Evolutionary conservation across 2,113 vertebrate species (phyloP).

Genomic region (Malurus elegans): DNA sequence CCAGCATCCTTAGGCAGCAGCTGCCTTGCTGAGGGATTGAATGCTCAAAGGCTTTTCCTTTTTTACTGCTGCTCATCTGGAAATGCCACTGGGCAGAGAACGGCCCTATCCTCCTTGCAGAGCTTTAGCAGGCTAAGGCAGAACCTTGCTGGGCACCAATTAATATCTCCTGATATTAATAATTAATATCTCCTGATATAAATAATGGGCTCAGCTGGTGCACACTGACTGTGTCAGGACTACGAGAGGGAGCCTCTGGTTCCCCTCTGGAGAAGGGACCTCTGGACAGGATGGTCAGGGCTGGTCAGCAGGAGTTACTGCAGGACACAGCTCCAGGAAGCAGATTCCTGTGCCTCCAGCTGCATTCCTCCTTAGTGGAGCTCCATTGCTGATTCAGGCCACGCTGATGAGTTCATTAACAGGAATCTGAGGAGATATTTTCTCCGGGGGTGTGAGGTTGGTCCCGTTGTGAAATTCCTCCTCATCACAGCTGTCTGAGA

Average conservation of each 20-base stretch:
- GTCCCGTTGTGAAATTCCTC: slow-evolving; percentile 14
- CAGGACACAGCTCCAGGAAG: not conserved
- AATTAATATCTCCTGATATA: not conserved
- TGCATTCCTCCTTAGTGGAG: not conserved
- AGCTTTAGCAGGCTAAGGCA: not conserved
- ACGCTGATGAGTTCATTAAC: slow-evolving; percentile 8
- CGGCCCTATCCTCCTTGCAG: not conserved
- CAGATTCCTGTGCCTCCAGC: not conserved
- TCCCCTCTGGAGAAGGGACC: not conserved
- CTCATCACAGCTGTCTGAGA: slow-evolving; percentile 18
- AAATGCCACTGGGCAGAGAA: not conserved
- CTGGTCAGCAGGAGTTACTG: not conserved
- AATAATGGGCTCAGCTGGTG: not conserved
- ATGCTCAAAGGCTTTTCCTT: not conserved
- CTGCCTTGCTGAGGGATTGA: not conserved
- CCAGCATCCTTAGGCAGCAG: not conserved
- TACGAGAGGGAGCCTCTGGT: not conserved
- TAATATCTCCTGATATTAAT: not conserved
- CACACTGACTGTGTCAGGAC: not conserved
- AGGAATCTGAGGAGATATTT: slow-evolving; percentile 34
- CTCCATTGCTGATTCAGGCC: not conserved
- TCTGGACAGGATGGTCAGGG: not conserved
- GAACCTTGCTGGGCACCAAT: not conserved
- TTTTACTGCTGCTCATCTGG: not conserved
- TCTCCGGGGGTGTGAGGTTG: not conserved